These are phyloP conservation scores for Dromas ardeola DNA, from an alignment of 2,113 vertebrate species.

Conservation along the genomic window DNA sequence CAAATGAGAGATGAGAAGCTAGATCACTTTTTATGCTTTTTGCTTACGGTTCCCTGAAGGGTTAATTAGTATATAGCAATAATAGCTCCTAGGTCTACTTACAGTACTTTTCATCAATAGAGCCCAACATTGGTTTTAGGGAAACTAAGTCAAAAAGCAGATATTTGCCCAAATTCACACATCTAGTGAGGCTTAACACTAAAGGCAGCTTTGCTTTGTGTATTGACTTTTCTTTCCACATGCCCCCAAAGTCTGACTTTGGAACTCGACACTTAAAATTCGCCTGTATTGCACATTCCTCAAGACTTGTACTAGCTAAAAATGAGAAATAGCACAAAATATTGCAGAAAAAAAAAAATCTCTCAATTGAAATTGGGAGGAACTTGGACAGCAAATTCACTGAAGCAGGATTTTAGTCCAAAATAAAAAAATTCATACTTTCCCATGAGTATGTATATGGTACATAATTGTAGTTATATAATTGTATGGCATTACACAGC, in stretches of 20 bases:
- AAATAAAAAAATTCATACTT: not conserved
- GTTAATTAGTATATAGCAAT: not conserved
- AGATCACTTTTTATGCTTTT: not conserved
- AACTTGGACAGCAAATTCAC: not conserved
- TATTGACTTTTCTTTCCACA: not conserved
- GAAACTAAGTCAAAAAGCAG: not conserved
- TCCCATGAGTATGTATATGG: not conserved
- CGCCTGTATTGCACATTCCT: not conserved
- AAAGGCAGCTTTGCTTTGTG: not conserved
- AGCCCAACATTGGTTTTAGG: not conserved
- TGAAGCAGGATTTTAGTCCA: not conserved
- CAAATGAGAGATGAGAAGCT: not conserved
- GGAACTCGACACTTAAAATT: not conserved
- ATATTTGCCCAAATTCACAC: conserved; percentile 5
- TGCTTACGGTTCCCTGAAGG: conserved; percentile 4
- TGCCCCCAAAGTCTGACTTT: not conserved
- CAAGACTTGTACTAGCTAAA: not conserved
- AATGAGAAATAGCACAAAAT: not conserved
- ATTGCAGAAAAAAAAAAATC: not conserved
- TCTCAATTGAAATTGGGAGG: not conserved
- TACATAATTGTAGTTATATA: not conserved
- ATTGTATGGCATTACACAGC: not conserved
- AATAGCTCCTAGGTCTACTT: not conserved
- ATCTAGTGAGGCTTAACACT: not conserved
- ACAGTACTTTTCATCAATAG: not conserved